A percentile compares a stretch with the other conserved stretches of the same genome.
Evolutionary conservation across 2,113 vertebrate species (phyloP).

Genomic region (Lepus americanus): DNA sequence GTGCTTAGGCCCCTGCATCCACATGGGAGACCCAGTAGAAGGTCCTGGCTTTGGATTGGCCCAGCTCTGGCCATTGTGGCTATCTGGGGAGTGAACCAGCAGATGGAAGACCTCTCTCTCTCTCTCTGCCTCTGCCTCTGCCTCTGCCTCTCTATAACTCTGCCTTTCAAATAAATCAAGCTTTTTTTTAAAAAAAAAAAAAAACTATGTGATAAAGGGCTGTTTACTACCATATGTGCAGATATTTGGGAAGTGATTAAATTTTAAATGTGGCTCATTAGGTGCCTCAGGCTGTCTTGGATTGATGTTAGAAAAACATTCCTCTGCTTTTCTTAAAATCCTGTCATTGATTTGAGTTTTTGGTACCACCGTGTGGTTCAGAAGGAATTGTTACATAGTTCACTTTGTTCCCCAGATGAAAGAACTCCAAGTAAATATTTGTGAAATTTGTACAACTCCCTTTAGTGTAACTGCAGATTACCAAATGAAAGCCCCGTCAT

Average conservation of each 20-base stretch:
- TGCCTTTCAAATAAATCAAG: no score
- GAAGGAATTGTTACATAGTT: not conserved
- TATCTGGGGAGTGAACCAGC: no score
- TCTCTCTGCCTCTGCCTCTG: no score
- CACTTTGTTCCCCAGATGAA: conserved; percentile 17
- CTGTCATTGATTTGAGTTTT: conserved; percentile 4
- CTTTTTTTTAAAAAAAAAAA: no score
- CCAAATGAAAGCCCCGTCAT: conserved; percentile 1
- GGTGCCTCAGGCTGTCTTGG: conserved; percentile 39
- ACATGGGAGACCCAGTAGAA: no score
- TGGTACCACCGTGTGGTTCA: not conserved
- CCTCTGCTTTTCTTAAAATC: conserved; percentile 27
- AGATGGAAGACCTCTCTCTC: no score
- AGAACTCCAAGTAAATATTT: conserved; percentile 60
- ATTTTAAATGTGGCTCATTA: conserved; percentile 67
- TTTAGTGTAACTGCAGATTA: not conserved
- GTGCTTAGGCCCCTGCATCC: no score
- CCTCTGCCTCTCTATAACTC: no score
- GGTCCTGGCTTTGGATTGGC: no score
- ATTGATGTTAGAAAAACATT: not conserved
- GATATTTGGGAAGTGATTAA: conserved; percentile 47
- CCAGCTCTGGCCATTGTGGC: no score
- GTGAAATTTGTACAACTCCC: not conserved
- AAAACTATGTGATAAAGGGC: conserved; percentile 48
- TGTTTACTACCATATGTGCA: conserved; percentile 47